Evolutionary conservation across 2,888 invertebrate species (phyloP), one percentile per base, ranked within the genome.

Genomic region (Sarcophaga rosellei): DNA sequence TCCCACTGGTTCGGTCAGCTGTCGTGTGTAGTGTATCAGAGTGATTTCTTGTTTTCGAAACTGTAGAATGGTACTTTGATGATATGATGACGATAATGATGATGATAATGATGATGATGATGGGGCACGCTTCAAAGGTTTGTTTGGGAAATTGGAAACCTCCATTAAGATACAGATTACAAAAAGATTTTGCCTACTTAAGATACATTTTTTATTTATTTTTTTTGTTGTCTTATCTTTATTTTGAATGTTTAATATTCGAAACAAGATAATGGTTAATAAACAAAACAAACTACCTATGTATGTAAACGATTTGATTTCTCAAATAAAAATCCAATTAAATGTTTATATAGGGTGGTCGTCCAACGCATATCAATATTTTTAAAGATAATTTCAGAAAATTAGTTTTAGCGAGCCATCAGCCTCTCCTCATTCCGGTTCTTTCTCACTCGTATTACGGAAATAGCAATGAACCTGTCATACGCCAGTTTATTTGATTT

Each of bases 121-220:
- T 90, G 88, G 89, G 89, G 91, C 90, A 91, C 90, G 90, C 91
- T 89, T 89, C 90, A 88, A 78, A 88, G 88, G 84, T 85, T 81
- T 72, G 77, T 57, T 23, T 45, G 35, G 61, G 87, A 83, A 88
- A 85, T 70, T 17, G 74, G 81, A 87, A 72, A 84, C 80, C 83
- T 89, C 84, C 87, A 82, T 88, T 88, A 88, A 89, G 89, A 89
- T 90, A 89, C 88, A 89, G 90, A 91, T 91, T 90, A 90, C 91
- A 91, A 91, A 91, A 91, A 88, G 88, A 89, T 90, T 90, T 88
- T 88, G 89, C 74, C 81, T 78, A 70, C 89, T 88, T 80, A 65
- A 70, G 74, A 79, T 70, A n/a, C n/a, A 63, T 70, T 88, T 89
- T 80, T 89, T 90, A 89, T 88, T 35, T 17, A 17, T 53, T 12